Conservation (phyloP, 2,113 vertebrate species). For the Sylvietta virens region DNA sequence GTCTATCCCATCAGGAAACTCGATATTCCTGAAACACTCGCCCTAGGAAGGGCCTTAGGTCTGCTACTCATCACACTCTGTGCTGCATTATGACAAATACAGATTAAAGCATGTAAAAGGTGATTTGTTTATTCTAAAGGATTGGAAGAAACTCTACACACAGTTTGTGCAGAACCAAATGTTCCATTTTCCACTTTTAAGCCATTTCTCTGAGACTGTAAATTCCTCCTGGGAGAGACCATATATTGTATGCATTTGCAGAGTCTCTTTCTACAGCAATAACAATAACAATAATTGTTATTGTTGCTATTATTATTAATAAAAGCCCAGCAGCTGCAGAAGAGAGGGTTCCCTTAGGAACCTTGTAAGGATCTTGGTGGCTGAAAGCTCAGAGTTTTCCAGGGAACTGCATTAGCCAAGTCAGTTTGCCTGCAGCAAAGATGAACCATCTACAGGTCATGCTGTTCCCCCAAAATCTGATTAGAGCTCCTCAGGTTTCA, state of each 20-base stretch:
- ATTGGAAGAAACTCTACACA: neutral
- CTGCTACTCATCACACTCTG: neutral
- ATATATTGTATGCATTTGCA: neutral
- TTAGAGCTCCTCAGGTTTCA: neutral
- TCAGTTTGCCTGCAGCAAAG: neutral
- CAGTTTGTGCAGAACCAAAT: neutral
- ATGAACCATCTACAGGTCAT: neutral
- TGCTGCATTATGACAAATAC: neutral
- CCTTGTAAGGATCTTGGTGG: neutral
- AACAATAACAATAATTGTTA: neutral
- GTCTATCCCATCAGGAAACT: neutral
- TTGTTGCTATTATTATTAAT: neutral
- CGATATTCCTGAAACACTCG: fast-evolving
- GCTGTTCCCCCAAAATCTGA: neutral
- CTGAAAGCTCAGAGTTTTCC: neutral
- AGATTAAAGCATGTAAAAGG: neutral
- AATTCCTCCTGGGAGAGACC: neutral
- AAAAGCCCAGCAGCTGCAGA: neutral
- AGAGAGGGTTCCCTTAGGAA: neutral
- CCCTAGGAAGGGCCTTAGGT: neutral
- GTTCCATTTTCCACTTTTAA: neutral
- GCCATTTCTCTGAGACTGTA: neutral
- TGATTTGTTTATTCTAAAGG: neutral
- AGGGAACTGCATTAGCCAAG: neutral
- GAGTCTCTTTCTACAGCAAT: neutral